Evolutionary conservation across 2,113 vertebrate species (phyloP).

Genomic region (Etia nguti): DNA sequence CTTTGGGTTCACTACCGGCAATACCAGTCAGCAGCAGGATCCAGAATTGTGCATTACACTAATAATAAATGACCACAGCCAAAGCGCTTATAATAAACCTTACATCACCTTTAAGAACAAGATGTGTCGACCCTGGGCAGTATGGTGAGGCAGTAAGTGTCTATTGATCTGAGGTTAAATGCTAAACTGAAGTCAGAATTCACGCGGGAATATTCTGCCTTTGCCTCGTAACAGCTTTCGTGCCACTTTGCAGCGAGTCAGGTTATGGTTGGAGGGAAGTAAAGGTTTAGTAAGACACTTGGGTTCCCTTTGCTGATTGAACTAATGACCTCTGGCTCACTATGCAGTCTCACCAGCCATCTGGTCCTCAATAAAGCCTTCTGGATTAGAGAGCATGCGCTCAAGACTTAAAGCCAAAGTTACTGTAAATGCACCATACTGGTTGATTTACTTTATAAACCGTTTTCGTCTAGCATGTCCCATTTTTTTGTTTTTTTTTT

Average conservation of each 20-base stretch:
- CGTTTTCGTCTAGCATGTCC: neutral
- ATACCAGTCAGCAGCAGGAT: neutral
- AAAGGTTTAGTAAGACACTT: neutral
- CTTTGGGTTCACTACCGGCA: neutral
- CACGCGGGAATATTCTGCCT: neutral
- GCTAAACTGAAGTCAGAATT: neutral
- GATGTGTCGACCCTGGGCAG: neutral
- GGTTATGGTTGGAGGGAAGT: neutral
- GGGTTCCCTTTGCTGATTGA: neutral
- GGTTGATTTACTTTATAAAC: neutral
- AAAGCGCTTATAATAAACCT: neutral
- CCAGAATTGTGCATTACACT: neutral
- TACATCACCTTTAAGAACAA: neutral
- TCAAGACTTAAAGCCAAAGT: neutral
- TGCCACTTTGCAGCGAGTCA: neutral
- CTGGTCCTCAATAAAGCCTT: neutral
- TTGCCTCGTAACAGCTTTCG: neutral
- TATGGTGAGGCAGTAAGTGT: fast-evolving
- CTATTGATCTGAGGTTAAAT: neutral
- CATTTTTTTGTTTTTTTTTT: neutral
- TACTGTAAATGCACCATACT: neutral
- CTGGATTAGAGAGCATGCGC: neutral
- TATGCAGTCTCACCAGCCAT: neutral
- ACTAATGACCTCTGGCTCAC: neutral
- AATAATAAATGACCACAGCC: neutral